A percentile compares a stretch with the other conserved stretches of the same genome.
Conservation (phyloP, 2,888 invertebrate genomes). For the Leptinotarsa rubiginosa region DNA sequence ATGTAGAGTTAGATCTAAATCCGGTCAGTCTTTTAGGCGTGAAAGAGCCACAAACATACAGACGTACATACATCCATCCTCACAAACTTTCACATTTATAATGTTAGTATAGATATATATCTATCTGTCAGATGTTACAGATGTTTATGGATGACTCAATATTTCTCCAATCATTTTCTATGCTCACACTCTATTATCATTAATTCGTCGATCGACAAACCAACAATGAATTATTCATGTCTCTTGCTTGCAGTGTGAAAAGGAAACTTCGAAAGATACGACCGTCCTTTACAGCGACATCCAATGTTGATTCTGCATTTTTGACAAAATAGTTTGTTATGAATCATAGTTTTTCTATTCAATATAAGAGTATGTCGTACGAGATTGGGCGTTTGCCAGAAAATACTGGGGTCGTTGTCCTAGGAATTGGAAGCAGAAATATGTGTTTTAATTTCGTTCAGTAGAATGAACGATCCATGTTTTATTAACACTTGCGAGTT, state of each 20-base stretch:
- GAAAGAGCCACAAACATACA: no score
- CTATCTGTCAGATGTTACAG: no score
- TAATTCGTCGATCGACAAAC: no score
- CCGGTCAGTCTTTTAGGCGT: no score
- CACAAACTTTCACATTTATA: no score
- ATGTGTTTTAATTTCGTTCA: neutral
- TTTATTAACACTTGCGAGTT: neutral
- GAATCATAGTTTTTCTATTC: constrained; percentile 4
- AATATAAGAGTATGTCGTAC: neutral
- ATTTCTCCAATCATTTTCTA: no score
- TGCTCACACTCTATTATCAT: no score
- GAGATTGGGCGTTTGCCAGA: constrained; percentile 8
- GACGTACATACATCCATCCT: no score
- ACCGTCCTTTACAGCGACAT: neutral
- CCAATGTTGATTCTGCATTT: neutral
- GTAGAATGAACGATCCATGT: neutral
- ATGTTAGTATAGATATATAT: no score
- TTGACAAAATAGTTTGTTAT: neutral
- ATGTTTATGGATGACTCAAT: no score
- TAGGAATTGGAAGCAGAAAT: neutral
- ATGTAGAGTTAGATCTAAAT: no score
- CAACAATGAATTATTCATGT: neutral
- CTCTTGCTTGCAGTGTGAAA: neutral
- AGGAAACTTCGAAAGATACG: neutral
- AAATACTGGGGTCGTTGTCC: neutral